Percentiles rank a stretch among this genome's conserved stretches.
Evolutionary conservation across 2,797 vertebrate genomes (phyloP).

Genomic region (Trachurus trachurus): DNA sequence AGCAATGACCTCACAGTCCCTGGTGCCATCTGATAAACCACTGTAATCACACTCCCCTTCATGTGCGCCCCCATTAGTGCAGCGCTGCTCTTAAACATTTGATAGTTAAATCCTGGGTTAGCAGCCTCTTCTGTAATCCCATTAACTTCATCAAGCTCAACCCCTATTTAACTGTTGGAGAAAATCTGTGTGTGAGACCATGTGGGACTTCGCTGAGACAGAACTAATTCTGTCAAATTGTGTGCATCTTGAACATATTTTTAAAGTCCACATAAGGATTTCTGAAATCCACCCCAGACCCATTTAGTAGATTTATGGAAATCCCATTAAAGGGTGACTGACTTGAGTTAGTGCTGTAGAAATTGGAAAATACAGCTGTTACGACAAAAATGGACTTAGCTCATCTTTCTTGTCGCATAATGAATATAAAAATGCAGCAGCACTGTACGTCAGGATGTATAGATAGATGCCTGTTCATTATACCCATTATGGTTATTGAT

Average conservation of each 20-base stretch:
- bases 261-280: conserved; percentile 63
- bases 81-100: conserved; percentile 67
- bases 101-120: conserved; percentile 73
- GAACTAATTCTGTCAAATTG: conserved; percentile 69
- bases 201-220: conserved; percentile 53
- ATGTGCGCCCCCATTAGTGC: conserved; percentile 73
- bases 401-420: conserved; percentile 33
- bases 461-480: conserved; percentile 33
- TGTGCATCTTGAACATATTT: conserved; percentile 66
- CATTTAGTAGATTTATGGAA: conserved; percentile 77
- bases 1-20: conserved; percentile 54
- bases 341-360: conserved; percentile 62
- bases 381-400: conserved; percentile 49
- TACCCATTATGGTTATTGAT: conserved; percentile 47
- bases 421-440: conserved; percentile 43
- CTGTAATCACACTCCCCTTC: conserved; percentile 63
- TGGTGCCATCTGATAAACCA: conserved; percentile 61
- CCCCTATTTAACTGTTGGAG: conserved; percentile 58
- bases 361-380: conserved; percentile 61
- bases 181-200: conserved; percentile 58
- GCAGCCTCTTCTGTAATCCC: conserved; percentile 78
- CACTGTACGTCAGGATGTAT: conserved; percentile 7
- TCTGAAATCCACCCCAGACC: conserved; percentile 64
- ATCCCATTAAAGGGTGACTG: conserved; percentile 75
- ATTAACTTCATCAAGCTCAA: conserved; percentile 77